Percentiles rank a stretch among this genome's conserved stretches.
phyloP scores from a whole-genome alignment of 1,140 invertebrate species.

The Bombus picipes region DNA sequence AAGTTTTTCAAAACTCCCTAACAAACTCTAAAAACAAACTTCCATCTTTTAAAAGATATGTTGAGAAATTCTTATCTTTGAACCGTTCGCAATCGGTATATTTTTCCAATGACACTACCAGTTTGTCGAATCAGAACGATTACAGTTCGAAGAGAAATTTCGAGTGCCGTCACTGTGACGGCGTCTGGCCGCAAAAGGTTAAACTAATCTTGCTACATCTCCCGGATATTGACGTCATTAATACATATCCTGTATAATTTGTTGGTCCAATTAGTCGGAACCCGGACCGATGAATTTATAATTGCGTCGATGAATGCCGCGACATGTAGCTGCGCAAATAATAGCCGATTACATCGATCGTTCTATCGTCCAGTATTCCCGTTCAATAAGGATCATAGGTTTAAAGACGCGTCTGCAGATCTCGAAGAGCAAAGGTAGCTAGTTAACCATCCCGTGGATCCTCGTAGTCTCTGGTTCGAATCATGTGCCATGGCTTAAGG shows the following conservation, averaged over 20 bases:
- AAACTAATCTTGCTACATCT: too few species aligned
- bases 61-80: too few species aligned
- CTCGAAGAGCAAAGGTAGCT: not conserved
- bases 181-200: too few species aligned
- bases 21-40: too few species aligned
- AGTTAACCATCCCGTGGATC: not conserved
- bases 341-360: constrained; percentile 15
- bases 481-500: constrained; percentile 30
- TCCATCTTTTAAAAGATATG: too few species aligned
- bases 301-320: not conserved
- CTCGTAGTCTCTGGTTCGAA: not conserved
- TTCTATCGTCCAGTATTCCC: not conserved
- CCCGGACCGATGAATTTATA: constrained; percentile 27
- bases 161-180: too few species aligned
- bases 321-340: constrained; percentile 33
- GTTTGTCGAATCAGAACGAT: too few species aligned
- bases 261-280: constrained; percentile 30
- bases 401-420: constrained; percentile 27
- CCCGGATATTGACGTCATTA: not conserved
- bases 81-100: too few species aligned
- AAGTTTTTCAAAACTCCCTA: too few species aligned
- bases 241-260: not conserved
- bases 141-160: too few species aligned
- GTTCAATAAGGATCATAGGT: constrained; percentile 8
- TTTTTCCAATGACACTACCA: too few species aligned